Evolutionary conservation across 2,113 vertebrate species (phyloP).

Genomic region (Notarius lentiginosus): DNA sequence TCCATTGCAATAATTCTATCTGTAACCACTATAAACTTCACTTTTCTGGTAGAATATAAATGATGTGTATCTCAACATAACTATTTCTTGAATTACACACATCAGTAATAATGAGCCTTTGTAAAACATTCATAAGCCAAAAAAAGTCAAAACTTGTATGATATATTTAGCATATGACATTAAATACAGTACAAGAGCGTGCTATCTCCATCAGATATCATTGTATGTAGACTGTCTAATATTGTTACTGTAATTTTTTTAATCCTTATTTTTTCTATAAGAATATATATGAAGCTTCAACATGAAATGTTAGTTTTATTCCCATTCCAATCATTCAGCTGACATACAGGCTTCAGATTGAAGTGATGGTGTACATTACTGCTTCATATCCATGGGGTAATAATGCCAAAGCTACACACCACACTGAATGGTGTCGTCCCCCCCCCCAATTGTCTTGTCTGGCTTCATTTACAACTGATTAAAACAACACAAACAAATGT

Average conservation of each 20-base stretch:
- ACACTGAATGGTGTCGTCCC: not conserved
- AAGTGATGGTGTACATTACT: not conserved
- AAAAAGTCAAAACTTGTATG: not conserved
- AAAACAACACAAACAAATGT: no score
- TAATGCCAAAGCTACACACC: not conserved
- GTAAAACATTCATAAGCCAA: not conserved
- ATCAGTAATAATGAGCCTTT: not conserved
- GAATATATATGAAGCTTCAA: not conserved
- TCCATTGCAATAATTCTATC: not conserved
- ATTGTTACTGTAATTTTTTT: not conserved
- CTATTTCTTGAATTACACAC: not conserved
- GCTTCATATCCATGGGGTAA: not conserved
- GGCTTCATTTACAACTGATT: no score
- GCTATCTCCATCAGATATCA: not conserved
- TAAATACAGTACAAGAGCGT: not conserved
- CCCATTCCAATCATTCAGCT: not conserved
- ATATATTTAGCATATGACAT: not conserved
- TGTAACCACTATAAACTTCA: not conserved
- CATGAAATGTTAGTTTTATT: not conserved
- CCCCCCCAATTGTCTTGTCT: no score
- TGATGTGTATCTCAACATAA: not conserved
- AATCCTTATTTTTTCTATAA: not conserved
- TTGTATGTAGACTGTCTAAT: not conserved
- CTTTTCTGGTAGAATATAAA: not conserved
- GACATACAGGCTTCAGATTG: not conserved